Conservation (phyloP, 1,140 invertebrate genomes). For the Tigriopus japonicus region DNA sequence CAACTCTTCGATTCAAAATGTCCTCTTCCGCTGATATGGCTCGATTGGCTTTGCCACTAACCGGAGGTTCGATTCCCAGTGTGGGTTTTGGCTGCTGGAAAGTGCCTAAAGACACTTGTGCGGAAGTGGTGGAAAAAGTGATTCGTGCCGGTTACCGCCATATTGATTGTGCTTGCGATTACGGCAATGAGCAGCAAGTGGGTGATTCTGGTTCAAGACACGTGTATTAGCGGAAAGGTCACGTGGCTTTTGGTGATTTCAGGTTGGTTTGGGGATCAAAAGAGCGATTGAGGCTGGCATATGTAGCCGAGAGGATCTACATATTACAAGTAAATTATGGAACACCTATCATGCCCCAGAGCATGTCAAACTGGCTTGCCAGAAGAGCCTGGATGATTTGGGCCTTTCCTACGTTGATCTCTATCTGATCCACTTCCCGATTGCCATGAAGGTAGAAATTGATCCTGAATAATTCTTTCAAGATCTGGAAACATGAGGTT, state of each 20-base stretch:
- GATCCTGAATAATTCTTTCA: no score
- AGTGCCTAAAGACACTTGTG: no score
- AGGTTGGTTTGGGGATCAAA: not conserved
- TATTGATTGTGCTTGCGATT: not conserved
- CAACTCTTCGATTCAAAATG: no score
- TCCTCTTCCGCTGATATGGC: no score
- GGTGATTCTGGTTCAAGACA: no score
- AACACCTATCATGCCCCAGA: not conserved
- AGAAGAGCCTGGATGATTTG: not conserved
- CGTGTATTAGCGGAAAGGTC: no score
- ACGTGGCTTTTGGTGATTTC: not conserved
- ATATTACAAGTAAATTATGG: not conserved
- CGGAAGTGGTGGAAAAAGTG: no score
- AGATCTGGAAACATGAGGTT: no score
- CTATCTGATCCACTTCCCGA: not conserved
- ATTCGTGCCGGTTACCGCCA: not conserved
- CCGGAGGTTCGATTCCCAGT: no score
- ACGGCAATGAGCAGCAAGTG: not conserved
- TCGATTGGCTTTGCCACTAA: no score
- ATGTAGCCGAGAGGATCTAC: not conserved
- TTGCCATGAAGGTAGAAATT: not conserved
- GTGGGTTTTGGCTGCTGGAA: no score
- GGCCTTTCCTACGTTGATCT: not conserved
- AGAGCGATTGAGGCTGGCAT: no score
- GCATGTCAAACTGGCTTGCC: not conserved